These are phyloP conservation scores for Nesospiza acunhae DNA, from an alignment of 2,113 vertebrate species.

Conservation along the genomic window DNA sequence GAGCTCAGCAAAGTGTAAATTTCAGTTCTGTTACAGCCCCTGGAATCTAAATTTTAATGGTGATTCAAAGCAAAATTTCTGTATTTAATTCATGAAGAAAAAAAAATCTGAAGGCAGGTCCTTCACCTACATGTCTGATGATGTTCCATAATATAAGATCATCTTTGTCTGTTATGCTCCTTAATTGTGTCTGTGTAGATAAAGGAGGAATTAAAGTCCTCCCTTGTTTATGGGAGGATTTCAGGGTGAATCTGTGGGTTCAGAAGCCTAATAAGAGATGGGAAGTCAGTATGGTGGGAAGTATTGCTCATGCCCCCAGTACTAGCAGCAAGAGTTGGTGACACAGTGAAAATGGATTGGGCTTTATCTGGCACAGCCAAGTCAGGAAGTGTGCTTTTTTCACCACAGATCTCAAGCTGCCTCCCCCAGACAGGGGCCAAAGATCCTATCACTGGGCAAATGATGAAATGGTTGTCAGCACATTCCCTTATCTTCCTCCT, in stretches of 20 bases:
- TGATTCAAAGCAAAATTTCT: background rate
- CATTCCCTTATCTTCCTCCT: conserved; percentile 5
- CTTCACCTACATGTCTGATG: background rate
- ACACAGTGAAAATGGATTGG: background rate
- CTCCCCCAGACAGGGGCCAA: background rate
- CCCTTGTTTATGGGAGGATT: background rate
- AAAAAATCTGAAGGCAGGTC: background rate
- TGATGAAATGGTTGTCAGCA: conserved; percentile 1
- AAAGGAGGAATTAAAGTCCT: background rate
- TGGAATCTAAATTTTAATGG: background rate
- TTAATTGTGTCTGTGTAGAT: background rate
- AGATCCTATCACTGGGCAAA: background rate
- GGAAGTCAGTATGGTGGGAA: background rate
- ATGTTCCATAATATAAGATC: background rate
- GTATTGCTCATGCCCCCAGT: background rate
- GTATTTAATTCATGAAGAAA: background rate
- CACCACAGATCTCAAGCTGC: background rate
- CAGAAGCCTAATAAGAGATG: background rate
- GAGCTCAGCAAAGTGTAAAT: background rate
- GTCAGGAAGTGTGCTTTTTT: background rate
- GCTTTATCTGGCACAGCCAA: background rate
- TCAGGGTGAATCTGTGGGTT: background rate
- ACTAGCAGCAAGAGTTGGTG: background rate
- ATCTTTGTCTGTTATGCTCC: background rate
- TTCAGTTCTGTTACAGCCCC: background rate